phyloP scores from a whole-genome alignment of 2,797 vertebrate species.

The Cuniculus paca region DNA sequence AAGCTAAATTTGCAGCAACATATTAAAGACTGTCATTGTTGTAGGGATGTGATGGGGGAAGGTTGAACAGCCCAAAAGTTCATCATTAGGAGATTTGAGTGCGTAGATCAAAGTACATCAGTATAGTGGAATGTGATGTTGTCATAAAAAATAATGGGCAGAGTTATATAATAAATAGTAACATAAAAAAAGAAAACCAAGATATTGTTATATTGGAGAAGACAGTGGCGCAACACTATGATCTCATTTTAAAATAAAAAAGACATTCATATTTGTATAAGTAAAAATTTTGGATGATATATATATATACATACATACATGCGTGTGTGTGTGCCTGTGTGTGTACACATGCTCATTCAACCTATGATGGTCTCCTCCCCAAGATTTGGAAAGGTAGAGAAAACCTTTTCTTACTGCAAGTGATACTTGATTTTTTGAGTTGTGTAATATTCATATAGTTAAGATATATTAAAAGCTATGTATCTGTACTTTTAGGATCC shows the following conservation, averaged over 20 bases:
- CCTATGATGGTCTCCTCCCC: neutral
- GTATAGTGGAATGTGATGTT: neutral
- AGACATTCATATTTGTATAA: neutral
- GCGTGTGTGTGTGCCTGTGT: neutral
- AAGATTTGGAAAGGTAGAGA: neutral
- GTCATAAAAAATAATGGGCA: neutral
- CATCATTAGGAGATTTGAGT: neutral
- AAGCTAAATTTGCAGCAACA: neutral
- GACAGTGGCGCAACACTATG: neutral
- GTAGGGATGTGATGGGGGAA: neutral
- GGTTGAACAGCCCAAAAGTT: neutral
- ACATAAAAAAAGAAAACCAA: constrained; percentile 1
- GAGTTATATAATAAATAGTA: constrained; percentile 7
- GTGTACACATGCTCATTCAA: neutral
- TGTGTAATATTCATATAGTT: constrained; percentile 39
- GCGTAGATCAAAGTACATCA: neutral
- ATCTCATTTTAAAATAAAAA: constrained; percentile 63
- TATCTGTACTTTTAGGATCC: constrained; percentile 46
- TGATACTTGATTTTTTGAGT: constrained; percentile 47
- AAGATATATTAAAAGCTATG: constrained; percentile 35
- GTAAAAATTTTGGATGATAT: constrained; percentile 50
- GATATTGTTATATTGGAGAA: neutral
- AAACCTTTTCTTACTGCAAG: constrained; percentile 16
- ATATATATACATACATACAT: neutral
- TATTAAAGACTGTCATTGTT: neutral